Evolutionary conservation across 2,888 invertebrate species (phyloP), one percentile per base, ranked within the genome.

Genomic region (Liopterus haemorrhoidalis): DNA sequence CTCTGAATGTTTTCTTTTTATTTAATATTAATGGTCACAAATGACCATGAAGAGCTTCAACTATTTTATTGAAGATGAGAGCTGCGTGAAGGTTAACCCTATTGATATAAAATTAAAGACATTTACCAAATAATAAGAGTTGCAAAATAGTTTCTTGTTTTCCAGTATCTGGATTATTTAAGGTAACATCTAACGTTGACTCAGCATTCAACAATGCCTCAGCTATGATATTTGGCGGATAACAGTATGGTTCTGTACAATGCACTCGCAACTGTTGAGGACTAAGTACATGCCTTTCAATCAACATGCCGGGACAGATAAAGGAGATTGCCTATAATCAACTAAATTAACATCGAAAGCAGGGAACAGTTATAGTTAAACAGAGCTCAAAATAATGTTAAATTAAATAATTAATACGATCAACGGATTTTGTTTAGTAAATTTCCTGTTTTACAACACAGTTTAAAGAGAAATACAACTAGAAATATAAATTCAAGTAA

Each of bases 251-350:
- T 8, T 65, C 61, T 12, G 57, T 57, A 25, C 61, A 57, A 51
- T 74, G 68, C 9, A 57, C 65, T 35, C 69, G 66, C 41, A 81
- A 61, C 54, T 80, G 78, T 32, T 69, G 67, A 9, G 78, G 70
- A 59, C 82, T 82, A 31, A 85, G 66, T 56, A 80, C 72, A 57
- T 81, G 79, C 48, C 75, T 72, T 62, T 83, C 81, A 11, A 81
- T 59, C 39, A 76, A 62, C 56, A 85, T 68, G 9, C 82, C 83
- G 1, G 85, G 85, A 53, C 80, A 79, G 35, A 82, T 75, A 56
- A 76, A 74, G 36, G 71, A 65, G 18, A 82, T 65, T 6, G 80
- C 78, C 64, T 78, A 68, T 41, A 72, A 70, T 49, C 32, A 36
- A 20, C 35, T 40, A 18, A 46, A 42, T 39, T 14, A 21, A 25